phyloP scores from a whole-genome alignment of 2,113 vertebrate species.

The Gymnocephalus cernua region DNA sequence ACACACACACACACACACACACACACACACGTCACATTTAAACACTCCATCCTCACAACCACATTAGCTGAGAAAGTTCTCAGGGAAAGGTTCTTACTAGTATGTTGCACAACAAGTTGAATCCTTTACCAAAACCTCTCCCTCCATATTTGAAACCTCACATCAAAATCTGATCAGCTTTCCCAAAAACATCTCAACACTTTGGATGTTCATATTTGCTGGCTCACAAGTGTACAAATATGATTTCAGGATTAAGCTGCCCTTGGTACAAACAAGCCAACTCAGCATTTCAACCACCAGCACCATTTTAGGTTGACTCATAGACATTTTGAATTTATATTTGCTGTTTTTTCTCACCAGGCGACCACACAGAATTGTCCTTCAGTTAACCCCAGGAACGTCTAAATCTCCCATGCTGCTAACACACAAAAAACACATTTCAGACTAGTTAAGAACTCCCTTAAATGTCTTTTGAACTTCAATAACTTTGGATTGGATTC shows the following conservation, averaged over 20 bases:
- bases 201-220: constrained; percentile 27
- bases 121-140: constrained; percentile 43
- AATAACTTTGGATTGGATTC: not conserved
- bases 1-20: not conserved
- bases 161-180: constrained; percentile 50
- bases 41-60: constrained; percentile 43
- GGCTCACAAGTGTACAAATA: constrained; percentile 35
- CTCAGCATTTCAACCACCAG: constrained; percentile 29
- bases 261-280: constrained; percentile 43
- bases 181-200: constrained; percentile 59
- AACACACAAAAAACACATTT: not conserved
- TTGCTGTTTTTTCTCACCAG: constrained; percentile 9
- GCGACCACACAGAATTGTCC: constrained; percentile 5
- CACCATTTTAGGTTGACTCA: constrained; percentile 6
- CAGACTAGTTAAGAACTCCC: not conserved
- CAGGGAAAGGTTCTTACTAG: constrained; percentile 25
- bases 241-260: constrained; percentile 43
- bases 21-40: constrained; percentile 22
- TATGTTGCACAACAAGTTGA: constrained; percentile 53
- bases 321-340: constrained; percentile 3
- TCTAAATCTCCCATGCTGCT: not conserved
- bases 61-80: constrained; percentile 39
- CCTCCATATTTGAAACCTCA: constrained; percentile 48
- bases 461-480: not conserved
- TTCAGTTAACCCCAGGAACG: constrained; percentile 18